Percentiles rank a stretch among this genome's conserved stretches.
Conservation (phyloP, 2,888 invertebrate species). For the Platycheirus rosarum region DNA sequence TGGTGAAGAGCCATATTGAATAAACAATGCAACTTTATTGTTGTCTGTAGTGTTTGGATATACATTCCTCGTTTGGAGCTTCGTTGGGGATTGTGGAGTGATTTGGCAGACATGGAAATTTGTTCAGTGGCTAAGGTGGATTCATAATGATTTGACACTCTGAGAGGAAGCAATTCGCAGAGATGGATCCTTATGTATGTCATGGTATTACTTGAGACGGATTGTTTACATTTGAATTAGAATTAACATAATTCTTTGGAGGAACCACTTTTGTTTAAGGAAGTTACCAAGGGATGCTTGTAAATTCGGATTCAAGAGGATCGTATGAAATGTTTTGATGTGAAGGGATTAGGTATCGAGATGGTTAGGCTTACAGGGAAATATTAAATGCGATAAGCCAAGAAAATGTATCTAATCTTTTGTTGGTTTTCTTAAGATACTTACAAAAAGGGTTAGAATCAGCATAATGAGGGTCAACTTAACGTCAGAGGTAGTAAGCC, state of each 20-base stretch:
- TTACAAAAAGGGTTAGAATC: background rate
- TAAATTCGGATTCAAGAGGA: background rate
- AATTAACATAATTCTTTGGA: conserved; percentile 25
- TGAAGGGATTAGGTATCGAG: background rate
- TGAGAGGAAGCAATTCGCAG: conserved; percentile 32
- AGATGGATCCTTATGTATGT: conserved; percentile 24
- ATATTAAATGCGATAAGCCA: background rate
- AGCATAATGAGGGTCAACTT: conserved; percentile 1
- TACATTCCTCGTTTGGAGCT: conserved; percentile 17
- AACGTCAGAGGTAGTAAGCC: background rate
- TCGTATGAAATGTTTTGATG: background rate
- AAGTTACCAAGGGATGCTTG: background rate
- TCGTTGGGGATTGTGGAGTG: background rate
- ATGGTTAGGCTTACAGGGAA: conserved; percentile 3
- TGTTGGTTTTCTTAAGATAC: background rate
- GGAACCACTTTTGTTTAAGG: conserved; percentile 4
- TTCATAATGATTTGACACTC: conserved; percentile 43
- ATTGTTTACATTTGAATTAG: conserved; percentile 59
- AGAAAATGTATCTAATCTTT: background rate
- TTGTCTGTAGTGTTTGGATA: conserved; percentile 1
- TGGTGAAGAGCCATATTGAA: conserved; percentile 36
- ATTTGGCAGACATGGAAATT: background rate
- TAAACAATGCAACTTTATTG: conserved; percentile 50
- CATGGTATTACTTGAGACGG: conserved; percentile 22
- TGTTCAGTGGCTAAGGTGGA: conserved; percentile 11